Evolutionary conservation across 2,888 invertebrate genomes (phyloP), one percentile per base, ranked within the genome.

Genomic region (Portevinia maculata): DNA sequence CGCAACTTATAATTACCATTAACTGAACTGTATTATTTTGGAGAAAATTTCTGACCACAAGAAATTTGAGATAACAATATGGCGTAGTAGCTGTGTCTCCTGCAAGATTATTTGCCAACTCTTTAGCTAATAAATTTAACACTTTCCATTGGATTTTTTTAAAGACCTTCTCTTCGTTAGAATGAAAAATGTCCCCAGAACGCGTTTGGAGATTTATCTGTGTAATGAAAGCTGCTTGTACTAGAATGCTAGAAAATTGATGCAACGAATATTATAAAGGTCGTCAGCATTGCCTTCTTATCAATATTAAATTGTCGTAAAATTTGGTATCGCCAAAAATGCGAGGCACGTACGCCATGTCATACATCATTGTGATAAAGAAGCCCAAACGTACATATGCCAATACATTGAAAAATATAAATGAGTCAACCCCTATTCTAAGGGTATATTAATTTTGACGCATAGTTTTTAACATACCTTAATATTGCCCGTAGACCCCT

Each of bases 261-360:
- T 17, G 11, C 4, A 30, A 21, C 34, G 9, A 19, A 21, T 48
- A 24, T 6, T 1, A 4, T 32, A n/a, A 50, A 30, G 11, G 15
- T 15, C 9, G 17, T 7, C 24, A 24, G 30, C 30, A 19, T 15
- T n/a, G 34, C 21, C 39, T 39, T 39, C 39, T 39, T 39, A 39
- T 39, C 39, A 15, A 13, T n/a, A n/a, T n/a, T 34, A n/a, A 9
- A 1, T 3, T 3, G 4, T 6, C 1, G 13, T 13, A 7, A 2
- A 13, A 24, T 24, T 39, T 13, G 28, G 28, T 9, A 15, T 59
- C 46, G 30, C 19, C 19, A 46, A 46, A 37, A 37, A 37, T 62
- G 24, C 24, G 15, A 48, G 15, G 62, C 62, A 62, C 62, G 62
- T 62, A 62, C 37, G 37, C 62, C 48, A 62, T 19, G 7, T 8